Percentiles rank a stretch among this genome's conserved stretches.
Evolutionary conservation across 1,140 invertebrate species (phyloP).

Genomic region (Babylonia areolata): DNA sequence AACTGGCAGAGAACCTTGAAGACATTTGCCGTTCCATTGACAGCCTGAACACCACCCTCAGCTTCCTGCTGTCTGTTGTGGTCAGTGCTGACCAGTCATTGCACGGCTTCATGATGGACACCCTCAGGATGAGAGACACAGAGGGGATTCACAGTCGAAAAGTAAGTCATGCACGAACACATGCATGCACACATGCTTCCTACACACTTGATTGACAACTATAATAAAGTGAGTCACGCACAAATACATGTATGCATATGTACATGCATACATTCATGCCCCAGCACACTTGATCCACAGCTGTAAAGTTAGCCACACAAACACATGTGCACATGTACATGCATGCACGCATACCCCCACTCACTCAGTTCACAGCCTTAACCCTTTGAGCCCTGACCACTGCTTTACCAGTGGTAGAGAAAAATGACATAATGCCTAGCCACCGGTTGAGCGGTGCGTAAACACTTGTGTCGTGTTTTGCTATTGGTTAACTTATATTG

Average conservation of each 20-base stretch:
- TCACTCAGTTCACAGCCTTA: no score
- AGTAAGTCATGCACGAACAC: conserved; percentile 33
- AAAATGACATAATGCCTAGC: no score
- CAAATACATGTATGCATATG: background rate
- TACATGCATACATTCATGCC: no score
- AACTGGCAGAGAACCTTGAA: conserved; percentile 43
- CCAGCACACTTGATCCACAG: no score
- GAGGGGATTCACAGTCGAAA: conserved; percentile 50
- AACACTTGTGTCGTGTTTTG: no score
- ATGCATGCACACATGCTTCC: background rate
- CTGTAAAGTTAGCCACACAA: background rate
- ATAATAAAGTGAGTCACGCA: no score
- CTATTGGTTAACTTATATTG: no score
- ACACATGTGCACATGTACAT: background rate
- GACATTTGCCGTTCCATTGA: conserved; percentile 58
- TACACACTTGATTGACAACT: background rate
- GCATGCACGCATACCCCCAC: no score
- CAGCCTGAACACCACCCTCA: conserved; percentile 60
- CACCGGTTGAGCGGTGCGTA: no score
- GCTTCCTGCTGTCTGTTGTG: conserved; percentile 58
- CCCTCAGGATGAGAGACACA: conserved; percentile 53
- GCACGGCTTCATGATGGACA: conserved; percentile 59
- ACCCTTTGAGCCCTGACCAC: no score
- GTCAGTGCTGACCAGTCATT: conserved; percentile 42
- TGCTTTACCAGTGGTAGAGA: no score